Base-by-base conservation (phyloP, 1,140 invertebrate genomes). In the Hylaeus anthracinus region DNA sequence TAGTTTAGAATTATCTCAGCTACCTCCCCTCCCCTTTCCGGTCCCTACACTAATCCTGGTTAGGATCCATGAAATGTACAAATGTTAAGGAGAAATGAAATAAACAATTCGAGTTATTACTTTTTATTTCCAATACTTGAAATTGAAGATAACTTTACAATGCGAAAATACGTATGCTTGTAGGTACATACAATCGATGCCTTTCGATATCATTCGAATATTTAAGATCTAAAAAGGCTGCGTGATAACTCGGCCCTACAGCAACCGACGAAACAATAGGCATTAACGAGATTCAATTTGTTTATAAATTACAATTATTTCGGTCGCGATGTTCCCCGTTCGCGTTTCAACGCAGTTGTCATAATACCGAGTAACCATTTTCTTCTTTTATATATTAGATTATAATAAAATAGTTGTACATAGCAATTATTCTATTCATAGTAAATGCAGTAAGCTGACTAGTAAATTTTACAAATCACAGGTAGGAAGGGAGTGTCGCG, bases 401-500 rank as follows among this genome's bases (percentile, higher is more conserved):
- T 79, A 74, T 74, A 79, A 79, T 79, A 79, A 79, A 79, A 79
- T 65, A 79, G 61, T 45, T 75, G 48, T 73, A 79, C 60, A 45
- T 51, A 65, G 71, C 58, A 53, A 65, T 65, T 72, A 55, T 79
- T 83, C 72, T 79, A 64, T 79, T 83, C 14, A 51, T 77, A 75
- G 37, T 82, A 84, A 84, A 82, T 85, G 71, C 66, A 79, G 66
- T 76, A 82, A 86, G 86, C 86, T 86, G 84, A 88, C 86, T 88
- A 88, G 86, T 81, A 80, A 88, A 82, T 84, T 82, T 84, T 72
- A 74, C 66, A 84, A 83, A 88, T 88, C 86, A 88, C 86, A 88
- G 86, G 86, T 88, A 83, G 66, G 72, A 86, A 80, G 67, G 65
- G 79, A 73, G 72, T 74, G 81, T 81, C 61, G 71, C 76, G 45